phyloP scores from a whole-genome alignment of 2,113 vertebrate species.

The Motacilla tschutschensis region DNA sequence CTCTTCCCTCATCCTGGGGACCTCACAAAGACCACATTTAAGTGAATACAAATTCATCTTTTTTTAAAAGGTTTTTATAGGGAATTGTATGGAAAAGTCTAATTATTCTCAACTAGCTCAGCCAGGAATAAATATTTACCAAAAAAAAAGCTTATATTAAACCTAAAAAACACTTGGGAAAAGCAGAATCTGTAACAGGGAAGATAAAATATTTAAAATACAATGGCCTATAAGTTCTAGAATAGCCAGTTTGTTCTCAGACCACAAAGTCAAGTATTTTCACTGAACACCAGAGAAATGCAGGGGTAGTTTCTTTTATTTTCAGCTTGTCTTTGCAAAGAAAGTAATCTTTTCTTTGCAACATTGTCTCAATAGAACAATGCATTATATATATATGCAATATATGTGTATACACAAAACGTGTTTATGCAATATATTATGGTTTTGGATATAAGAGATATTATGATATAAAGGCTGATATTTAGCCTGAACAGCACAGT shows the following conservation, averaged over 20 bases:
- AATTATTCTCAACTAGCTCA: background rate
- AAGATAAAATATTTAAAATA: background rate
- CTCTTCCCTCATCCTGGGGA: too few species aligned
- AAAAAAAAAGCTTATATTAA: background rate
- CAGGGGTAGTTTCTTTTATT: background rate
- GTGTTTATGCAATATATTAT: background rate
- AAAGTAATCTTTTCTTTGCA: background rate
- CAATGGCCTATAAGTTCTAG: background rate
- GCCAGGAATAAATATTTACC: background rate
- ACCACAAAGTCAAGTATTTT: background rate
- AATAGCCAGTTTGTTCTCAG: background rate
- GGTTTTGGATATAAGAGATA: background rate
- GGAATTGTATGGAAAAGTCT: background rate
- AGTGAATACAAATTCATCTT: background rate
- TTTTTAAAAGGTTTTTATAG: background rate
- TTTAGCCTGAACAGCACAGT: background rate
- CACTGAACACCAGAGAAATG: background rate
- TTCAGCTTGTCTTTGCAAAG: background rate
- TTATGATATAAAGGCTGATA: background rate
- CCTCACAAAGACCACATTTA: too few species aligned
- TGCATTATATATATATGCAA: background rate
- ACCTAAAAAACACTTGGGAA: background rate
- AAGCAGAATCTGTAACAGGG: background rate
- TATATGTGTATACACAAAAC: background rate
- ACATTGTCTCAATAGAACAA: background rate